Percentiles rank a stretch among this genome's conserved stretches.
Evolutionary conservation across 2,113 vertebrate species (phyloP).

Genomic region (Pogonocichla stellata): DNA sequence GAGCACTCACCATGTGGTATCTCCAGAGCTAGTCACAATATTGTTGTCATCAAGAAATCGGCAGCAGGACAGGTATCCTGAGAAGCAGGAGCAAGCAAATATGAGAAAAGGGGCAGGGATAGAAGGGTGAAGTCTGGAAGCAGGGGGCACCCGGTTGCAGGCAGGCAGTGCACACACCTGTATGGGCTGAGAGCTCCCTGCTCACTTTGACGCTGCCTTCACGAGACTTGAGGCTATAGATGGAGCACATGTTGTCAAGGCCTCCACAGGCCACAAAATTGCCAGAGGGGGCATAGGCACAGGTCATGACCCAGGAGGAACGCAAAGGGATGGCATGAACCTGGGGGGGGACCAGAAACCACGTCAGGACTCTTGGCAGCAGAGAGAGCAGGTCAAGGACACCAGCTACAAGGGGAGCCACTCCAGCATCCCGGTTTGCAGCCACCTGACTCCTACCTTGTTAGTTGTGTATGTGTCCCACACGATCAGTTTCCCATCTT

Average conservation of each 20-base stretch:
- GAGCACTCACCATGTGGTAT: constrained; percentile 90
- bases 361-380: neutral
- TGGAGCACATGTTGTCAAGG: constrained; percentile 98
- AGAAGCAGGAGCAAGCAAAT: neutral
- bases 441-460: constrained; percentile 78
- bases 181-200: constrained; percentile 92
- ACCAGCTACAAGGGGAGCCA: neutral
- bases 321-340: constrained; percentile 95
- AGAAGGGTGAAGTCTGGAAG: neutral
- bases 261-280: constrained; percentile 97
- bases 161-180: constrained; percentile 74
- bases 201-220: constrained; percentile 96
- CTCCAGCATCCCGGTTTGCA: accelerated
- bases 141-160: neutral
- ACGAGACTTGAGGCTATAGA: constrained; percentile 95
- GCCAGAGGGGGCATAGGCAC: constrained; percentile 94
- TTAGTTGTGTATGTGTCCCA: constrained; percentile 97
- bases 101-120: neutral
- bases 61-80: constrained; percentile 98
- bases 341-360: constrained; percentile 56
- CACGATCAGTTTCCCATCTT: constrained; percentile 96
- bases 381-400: neutral
- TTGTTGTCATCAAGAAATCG: constrained; percentile 93
- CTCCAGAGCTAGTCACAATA: constrained; percentile 97
- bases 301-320: constrained; percentile 99